Base-by-base conservation (phyloP, 2,797 vertebrate genomes). In the Cercopithecus neglectus region DNA sequence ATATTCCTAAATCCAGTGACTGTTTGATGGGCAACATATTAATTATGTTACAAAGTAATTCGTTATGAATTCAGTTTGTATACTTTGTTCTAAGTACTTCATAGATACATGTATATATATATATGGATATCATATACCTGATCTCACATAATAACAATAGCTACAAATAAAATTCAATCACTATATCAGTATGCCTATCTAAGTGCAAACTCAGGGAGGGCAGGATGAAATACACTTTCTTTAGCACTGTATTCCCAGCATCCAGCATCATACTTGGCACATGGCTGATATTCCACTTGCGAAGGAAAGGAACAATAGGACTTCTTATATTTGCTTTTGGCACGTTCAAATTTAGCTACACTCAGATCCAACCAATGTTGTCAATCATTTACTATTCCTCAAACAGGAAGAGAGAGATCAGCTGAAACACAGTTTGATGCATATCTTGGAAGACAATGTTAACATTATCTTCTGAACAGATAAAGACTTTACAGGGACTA, bases 391-490 rank as follows among this genome's bases (percentile, higher is more conserved):
- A 74, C n/a, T 91, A 28, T 76, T 92, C 19, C 39, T 94, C 61
- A 79, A 89, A 80, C 36, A 67, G 44, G 33, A 84, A 92, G 76
- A 79, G 6, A 81, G 44, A 83, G 21, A 79, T 64, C 39, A 85
- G 33, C 48, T 78, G 36, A 78, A 86, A 86, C 10, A 85, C 5
- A 70, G 26, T 79, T 89, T 91, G 50, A 72, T 13, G 17, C 41
- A 70, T 57, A 39, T 28, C 36, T 50, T 33, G 26, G 64, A 55
- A 82, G 79, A 74, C 55, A 94, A 84, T 91, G 91, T 93, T 98
- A 96, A 96, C 8, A 89, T 74, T 50, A 50, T 17, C 14, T 50
- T 14, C 19, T 91, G 50, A 95, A n/a, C 28, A 89, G 87, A 93
- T 64, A 59, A 86, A 96, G 48, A 46, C 57, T 67, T 67, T 57